Evolutionary conservation across 2,113 vertebrate genomes (phyloP).

Genomic region (Rhabdornis inornatus): DNA sequence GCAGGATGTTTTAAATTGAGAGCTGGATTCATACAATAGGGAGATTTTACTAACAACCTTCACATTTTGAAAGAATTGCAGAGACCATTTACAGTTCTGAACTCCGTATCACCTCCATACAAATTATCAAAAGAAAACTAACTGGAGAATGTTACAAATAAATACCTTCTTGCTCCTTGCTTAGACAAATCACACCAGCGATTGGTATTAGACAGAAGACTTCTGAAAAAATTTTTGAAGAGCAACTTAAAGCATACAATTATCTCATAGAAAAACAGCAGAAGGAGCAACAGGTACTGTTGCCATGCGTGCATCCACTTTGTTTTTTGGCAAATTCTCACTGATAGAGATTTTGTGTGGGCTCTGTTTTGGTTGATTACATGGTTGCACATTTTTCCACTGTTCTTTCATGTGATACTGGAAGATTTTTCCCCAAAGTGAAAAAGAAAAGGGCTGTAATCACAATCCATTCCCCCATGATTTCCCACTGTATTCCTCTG

Average conservation of each 20-base stretch:
- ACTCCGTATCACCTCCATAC: background rate
- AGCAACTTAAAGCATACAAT: constrained; percentile 40
- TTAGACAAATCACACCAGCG: constrained; percentile 47
- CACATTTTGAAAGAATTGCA: background rate
- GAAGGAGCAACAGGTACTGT: constrained; percentile 40
- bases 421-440: background rate
- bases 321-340: background rate
- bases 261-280: background rate
- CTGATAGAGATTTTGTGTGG: background rate
- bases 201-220: constrained; percentile 26
- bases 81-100: background rate
- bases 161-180: background rate
- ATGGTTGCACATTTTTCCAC: background rate
- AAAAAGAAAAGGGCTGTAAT: background rate
- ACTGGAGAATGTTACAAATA: background rate
- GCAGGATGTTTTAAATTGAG: background rate
- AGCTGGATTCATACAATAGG: background rate
- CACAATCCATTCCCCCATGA: background rate
- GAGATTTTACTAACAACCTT: background rate
- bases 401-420: background rate
- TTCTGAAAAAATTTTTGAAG: constrained; percentile 63
- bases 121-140: background rate
- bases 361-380: background rate
- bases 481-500: background rate
- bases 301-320: background rate